Percentiles rank a stretch among this genome's conserved stretches.
phyloP scores from a whole-genome alignment of 1,140 invertebrate genomes.

The Dryas iulia region DNA sequence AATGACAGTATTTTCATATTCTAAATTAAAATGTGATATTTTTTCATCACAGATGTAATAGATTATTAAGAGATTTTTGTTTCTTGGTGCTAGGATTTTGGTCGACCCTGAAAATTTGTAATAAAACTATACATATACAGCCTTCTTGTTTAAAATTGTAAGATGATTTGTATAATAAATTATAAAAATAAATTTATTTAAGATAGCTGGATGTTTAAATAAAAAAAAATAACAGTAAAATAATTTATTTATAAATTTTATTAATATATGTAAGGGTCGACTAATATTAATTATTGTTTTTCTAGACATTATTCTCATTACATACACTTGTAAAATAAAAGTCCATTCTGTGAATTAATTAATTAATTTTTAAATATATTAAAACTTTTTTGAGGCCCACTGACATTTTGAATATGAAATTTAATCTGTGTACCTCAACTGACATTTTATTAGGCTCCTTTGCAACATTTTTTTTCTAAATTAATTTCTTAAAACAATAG shows the following conservation, averaged over 20 bases:
- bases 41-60: constrained; percentile 51
- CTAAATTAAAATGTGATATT: constrained; percentile 73
- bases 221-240: too few relatives aligned
- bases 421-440: constrained; percentile 18
- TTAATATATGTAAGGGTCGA: constrained; percentile 10
- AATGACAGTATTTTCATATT: constrained; percentile 72
- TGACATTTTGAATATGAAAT: constrained; percentile 14
- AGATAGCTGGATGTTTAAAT: neutral
- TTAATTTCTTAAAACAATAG: constrained; percentile 9
- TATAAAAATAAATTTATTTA: neutral
- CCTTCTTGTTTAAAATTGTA: neutral
- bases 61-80: constrained; percentile 5
- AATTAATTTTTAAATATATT: neutral
- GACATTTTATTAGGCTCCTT: constrained; percentile 32
- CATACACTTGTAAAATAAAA: neutral
- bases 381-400: constrained; percentile 19
- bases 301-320: neutral
- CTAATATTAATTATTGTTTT: neutral
- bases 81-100: constrained; percentile 26
- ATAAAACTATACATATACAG: neutral
- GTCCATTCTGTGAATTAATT: neutral
- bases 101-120: constrained; percentile 8
- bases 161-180: neutral
- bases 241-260: constrained; percentile 1
- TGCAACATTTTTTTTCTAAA: constrained; percentile 17